Evolutionary conservation across 2,797 vertebrate species (phyloP), one percentile per base, ranked within the genome.

Genomic region (Xerus rutilus): DNA sequence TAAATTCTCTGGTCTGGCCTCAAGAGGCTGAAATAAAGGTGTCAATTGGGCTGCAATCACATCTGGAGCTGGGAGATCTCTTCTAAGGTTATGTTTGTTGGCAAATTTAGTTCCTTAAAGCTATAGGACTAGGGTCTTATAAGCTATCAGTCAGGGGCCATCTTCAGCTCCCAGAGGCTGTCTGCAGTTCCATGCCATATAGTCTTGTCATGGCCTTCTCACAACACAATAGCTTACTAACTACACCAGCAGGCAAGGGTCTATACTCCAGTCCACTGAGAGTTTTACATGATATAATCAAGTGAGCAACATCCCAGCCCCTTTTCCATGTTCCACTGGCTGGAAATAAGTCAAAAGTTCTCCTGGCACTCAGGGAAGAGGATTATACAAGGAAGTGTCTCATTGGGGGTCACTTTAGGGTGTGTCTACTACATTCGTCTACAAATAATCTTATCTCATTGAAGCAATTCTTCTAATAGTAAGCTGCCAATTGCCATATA

Each of bases 391-490:
- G 69, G 18, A 67, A 70, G 39, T 62, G 32, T 86, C 25, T 89
- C 76, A 77, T 0, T 52, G 72, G 3, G 25, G n/a, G 21, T 95
- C 89, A 85, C 32, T 35, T 79, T 83, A 65, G 49, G 15, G 65
- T 94, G 47, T 49, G 11, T 85, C 87, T 47, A 72, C 57, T 25
- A 86, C 23, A 76, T n/a, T 76, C 70, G 74, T 86, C 21, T 64
- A 52, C 14, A 95, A 92, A 86, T 89, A 86, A 86, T 73, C 35
- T 32, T 87, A 70, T 78, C 93, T 84, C 74, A 92, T 76, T 69
- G 69, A 21, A 72, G 2, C 59, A 30, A 82, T 45, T 87, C 86
- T 95, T 74, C 81, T 49, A 77, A 73, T 39, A 87, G 23, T 87
- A 84, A 94, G 69, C 70, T 43, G 77, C 43, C 62, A 70, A 67